These are phyloP conservation scores for Drosophila prostipennis DNA, from an alignment of 2,888 invertebrate species.

Conservation along the genomic window DNA sequence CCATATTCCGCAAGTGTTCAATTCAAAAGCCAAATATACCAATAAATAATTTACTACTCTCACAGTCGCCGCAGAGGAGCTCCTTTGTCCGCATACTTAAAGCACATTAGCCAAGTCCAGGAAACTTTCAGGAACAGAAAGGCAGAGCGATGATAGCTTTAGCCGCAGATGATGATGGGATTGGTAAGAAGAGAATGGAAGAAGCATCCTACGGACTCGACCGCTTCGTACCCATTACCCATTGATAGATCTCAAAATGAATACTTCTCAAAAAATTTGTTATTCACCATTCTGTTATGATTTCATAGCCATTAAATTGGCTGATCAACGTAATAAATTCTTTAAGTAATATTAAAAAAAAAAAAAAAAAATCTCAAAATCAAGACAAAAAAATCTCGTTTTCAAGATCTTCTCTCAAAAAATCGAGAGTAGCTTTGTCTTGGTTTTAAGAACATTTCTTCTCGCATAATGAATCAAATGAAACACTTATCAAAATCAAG, in stretches of 20 bases:
- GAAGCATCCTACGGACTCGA: not conserved
- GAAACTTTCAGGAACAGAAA: conserved; percentile 5
- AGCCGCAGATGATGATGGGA: conserved; percentile 3
- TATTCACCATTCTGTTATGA: no score
- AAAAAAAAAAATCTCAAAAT: no score
- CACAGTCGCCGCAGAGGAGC: not conserved
- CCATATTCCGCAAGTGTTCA: conserved; percentile 27
- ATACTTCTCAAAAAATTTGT: no score
- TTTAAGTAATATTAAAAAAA: no score
- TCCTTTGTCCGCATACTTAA: conserved; percentile 49
- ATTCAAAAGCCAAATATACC: conserved; percentile 73
- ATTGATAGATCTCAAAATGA: not conserved
- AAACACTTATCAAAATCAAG: no score
- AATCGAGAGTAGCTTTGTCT: no score
- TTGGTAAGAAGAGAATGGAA: not conserved
- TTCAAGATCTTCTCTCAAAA: no score
- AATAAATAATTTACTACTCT: conserved; percentile 74
- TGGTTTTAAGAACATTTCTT: no score
- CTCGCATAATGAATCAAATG: no score
- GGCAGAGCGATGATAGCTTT: conserved; percentile 9
- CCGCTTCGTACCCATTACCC: not conserved
- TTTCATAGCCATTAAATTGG: no score
- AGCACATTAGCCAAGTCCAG: conserved; percentile 59
- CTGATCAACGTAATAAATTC: no score
- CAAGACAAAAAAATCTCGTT: no score